These are phyloP conservation scores for Chouioia cunea DNA, from an alignment of 2,888 invertebrate genomes.

Conservation along the genomic window DNA sequence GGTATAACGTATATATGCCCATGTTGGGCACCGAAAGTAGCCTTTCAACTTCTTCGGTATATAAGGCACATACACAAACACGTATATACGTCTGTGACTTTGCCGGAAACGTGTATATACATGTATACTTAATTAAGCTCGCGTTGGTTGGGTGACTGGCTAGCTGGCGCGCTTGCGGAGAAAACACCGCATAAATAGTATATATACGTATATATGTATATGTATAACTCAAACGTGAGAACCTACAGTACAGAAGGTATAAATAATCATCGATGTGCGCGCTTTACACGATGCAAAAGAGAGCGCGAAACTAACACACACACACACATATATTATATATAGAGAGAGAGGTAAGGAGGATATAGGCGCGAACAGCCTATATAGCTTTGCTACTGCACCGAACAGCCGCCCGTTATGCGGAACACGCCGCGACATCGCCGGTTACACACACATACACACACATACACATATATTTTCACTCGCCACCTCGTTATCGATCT, in stretches of 20 bases:
- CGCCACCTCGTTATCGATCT: conserved; percentile 39
- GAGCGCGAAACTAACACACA: neutral
- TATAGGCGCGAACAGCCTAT: conserved; percentile 19
- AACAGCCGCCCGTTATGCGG: conserved; percentile 53
- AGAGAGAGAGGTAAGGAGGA: too few relatives aligned
- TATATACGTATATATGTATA: neutral
- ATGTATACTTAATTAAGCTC: neutral
- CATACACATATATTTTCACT: neutral
- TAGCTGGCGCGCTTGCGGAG: too few relatives aligned
- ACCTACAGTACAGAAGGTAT: neutral
- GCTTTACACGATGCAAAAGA: neutral
- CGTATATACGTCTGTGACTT: neutral
- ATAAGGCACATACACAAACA: conserved; percentile 6
- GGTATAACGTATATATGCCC: conserved; percentile 13
- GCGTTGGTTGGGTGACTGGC: neutral
- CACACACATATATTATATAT: too few relatives aligned
- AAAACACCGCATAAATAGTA: neutral
- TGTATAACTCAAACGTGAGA: conserved; percentile 6
- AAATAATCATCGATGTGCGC: conserved; percentile 26
- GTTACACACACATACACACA: conserved; percentile 18
- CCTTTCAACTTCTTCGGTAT: conserved; percentile 7
- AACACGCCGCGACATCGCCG: conserved; percentile 51
- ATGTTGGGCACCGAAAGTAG: conserved; percentile 27
- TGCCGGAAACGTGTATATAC: conserved; percentile 22
- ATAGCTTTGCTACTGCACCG: conserved; percentile 40